Base-by-base conservation (phyloP, 2,888 invertebrate genomes). In the Trypoxylon attenuatum region DNA sequence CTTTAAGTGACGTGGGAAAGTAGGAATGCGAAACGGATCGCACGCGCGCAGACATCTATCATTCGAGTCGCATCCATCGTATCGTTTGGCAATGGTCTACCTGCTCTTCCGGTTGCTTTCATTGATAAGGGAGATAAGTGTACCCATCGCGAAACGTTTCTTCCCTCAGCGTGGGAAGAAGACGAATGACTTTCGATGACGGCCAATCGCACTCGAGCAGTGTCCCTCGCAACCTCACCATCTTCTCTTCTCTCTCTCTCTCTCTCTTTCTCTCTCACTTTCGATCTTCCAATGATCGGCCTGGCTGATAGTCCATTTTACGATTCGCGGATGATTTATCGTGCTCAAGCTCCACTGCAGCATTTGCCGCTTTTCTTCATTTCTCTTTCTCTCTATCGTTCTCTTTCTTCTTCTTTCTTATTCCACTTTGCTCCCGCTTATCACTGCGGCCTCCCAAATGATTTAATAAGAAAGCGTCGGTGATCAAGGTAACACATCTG, bases 1-100 rank as follows among this genome's bases (percentile, higher is more conserved):
- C 59, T 68, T 76, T 81, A 81, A 81, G 81, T 81, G 81, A 79
- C 73, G 81, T 81, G 81, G 80, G 81, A 81, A 80, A 72, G 73
- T 46, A 61, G 73, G 69, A 78, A 71, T 74, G 78, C 71, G 77
- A 71, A 69, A 67, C n/a, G n/a, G 29, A 29, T 10, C 29, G 29
- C 10, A 13, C 10, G 29, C 29, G 29, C 3, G 33, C 33, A 13
- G 33, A 68, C 80, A 80, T 81, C 80, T 78, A 81, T 81, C 81
- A 78, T 80, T 80, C 73, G 71, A 78, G 77, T 74, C 75, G 76
- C 66, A 66, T 73, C 69, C 65, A 76, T 76, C 76, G 76, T 61
- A 71, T 71, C 75, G 70, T 73, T 75, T 70, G 75, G 68, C 75
- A 59, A 54, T 65, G 74, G 69, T 63, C 75, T 65, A 60, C 75